A percentile compares a stretch with the other conserved stretches of the same genome.
phyloP scores from a whole-genome alignment of 2,113 vertebrate genomes.

The Perca schrenkii region DNA sequence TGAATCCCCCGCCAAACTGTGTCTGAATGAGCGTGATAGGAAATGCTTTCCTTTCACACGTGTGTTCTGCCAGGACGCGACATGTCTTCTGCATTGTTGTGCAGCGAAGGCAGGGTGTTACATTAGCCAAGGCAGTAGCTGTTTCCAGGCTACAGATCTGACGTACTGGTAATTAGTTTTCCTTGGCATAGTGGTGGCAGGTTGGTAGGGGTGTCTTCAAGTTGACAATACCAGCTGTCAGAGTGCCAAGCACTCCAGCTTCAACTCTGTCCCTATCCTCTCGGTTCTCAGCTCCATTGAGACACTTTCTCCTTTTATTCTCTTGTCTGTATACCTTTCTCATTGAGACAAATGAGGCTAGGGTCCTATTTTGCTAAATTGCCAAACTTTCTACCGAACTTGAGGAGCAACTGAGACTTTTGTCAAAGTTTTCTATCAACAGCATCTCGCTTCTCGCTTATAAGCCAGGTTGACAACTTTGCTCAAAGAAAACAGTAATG shows the following conservation, averaged over 20 bases:
- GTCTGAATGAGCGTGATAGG: slow-evolving; percentile 50
- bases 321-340: background rate
- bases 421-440: background rate
- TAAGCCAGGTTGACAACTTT: background rate
- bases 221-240: slow-evolving; percentile 74
- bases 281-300: slow-evolving; percentile 26
- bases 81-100: slow-evolving; percentile 63
- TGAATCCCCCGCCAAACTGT: slow-evolving; percentile 20
- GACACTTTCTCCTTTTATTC: slow-evolving; percentile 26
- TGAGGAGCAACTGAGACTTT: background rate
- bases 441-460: background rate
- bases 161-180: slow-evolving; percentile 78
- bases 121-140: slow-evolving; percentile 47
- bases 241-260: slow-evolving; percentile 51
- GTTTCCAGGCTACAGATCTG: slow-evolving; percentile 60
- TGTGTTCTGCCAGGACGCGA: slow-evolving; percentile 41
- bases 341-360: background rate
- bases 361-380: background rate
- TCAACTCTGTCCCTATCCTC: slow-evolving; percentile 33
- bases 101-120: slow-evolving; percentile 59
- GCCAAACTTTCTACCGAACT: too few relatives aligned
- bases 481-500: background rate
- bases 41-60: slow-evolving; percentile 50
- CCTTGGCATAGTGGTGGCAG: slow-evolving; percentile 41
- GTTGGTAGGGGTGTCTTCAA: slow-evolving; percentile 35